Conservation (phyloP, 2,888 invertebrate species). For the Pheosia tremula region DNA sequence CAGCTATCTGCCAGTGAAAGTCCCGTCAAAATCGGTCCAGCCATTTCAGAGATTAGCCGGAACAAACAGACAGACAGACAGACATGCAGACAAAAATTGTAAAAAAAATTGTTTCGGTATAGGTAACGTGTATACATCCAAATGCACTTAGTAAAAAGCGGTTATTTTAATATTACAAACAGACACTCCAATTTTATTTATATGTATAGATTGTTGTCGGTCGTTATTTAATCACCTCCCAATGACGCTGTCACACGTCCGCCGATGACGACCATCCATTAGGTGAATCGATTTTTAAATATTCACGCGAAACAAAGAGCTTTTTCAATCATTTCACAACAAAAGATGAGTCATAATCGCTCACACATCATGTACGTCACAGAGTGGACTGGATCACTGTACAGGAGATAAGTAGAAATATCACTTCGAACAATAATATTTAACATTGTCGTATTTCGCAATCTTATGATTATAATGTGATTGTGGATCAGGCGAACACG, state of each 20-base stretch:
- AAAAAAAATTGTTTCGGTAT: no score
- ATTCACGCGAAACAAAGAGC: background rate
- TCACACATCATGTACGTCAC: conserved; percentile 25
- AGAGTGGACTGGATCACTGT: conserved; percentile 8
- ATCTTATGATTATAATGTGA: background rate
- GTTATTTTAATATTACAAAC: no score
- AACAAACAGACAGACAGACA: no score
- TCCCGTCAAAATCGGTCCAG: no score
- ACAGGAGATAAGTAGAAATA: conserved; percentile 16
- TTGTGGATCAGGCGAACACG: no score
- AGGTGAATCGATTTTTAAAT: background rate
- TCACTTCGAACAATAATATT: conserved; percentile 9
- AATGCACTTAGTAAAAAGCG: no score
- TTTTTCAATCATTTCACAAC: conserved; percentile 31
- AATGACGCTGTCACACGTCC: background rate
- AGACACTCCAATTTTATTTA: no score
- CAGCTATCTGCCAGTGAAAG: no score
- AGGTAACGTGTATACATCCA: no score
- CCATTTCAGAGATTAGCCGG: no score
- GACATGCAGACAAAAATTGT: no score
- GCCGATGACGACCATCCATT: background rate
- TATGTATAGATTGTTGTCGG: no score
- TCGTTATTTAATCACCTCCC: background rate
- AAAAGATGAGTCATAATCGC: conserved; percentile 37
- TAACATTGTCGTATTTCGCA: background rate